phyloP scores from a whole-genome alignment of 2,113 vertebrate species.

The Cheilinus undulatus region DNA sequence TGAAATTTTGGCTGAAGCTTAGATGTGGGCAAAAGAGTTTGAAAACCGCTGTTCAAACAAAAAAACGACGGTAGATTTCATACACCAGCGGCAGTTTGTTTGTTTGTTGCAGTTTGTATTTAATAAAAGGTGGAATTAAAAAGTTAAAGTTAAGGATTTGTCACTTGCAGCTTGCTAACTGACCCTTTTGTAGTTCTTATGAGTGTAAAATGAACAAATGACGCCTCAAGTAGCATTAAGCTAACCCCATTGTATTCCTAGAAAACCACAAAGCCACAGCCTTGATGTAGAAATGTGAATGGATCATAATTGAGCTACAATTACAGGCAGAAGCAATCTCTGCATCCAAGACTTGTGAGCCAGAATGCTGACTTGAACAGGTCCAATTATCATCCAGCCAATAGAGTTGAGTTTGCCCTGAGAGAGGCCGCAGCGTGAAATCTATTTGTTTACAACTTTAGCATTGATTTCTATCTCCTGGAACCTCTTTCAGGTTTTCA shows the following conservation, averaged over 20 bases:
- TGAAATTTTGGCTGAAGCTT: no score
- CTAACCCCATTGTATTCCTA: background rate
- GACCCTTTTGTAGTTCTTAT: no score
- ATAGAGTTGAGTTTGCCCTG: slow-evolving; percentile 28
- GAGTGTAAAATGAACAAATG: no score
- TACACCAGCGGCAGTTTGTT: no score
- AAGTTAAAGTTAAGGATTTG: no score
- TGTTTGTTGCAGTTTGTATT: no score
- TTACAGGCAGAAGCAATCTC: slow-evolving; percentile 33
- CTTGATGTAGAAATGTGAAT: slow-evolving; percentile 10
- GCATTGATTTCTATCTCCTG: slow-evolving; percentile 44
- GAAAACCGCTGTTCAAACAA: no score
- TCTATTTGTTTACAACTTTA: slow-evolving; percentile 34
- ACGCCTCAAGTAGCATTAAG: background rate
- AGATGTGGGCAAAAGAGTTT: no score
- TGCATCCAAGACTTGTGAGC: background rate
- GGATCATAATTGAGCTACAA: slow-evolving; percentile 31
- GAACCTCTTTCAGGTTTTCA: slow-evolving; percentile 38
- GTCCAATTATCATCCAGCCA: slow-evolving; percentile 33
- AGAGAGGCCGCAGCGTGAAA: slow-evolving; percentile 4
- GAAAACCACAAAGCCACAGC: background rate
- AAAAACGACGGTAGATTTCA: no score
- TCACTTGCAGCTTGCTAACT: no score
- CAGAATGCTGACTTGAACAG: slow-evolving; percentile 9
- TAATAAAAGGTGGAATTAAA: no score